Evolutionary conservation across 2,888 invertebrate genomes (phyloP), one percentile per base, ranked within the genome.

Genomic region (Drosophila cyrtoloma): DNA sequence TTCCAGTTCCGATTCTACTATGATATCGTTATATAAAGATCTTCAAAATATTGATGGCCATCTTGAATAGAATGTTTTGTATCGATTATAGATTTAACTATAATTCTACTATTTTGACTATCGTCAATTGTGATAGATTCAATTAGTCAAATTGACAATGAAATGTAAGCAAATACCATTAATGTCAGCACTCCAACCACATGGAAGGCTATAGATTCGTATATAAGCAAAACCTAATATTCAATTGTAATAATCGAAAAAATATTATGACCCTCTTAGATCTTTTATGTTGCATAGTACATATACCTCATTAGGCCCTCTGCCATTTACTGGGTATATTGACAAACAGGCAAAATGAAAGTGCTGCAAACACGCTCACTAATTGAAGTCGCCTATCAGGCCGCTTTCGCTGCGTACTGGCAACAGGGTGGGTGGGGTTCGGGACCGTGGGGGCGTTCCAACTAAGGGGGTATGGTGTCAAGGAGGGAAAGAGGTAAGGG

Each of bases 331-430:
- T 57, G 78, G 68, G 72, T 81, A 69, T 58, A 32, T 32, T 44
- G 26, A 39, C 16, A 51, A 19, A n/a, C 37, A 19, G 58, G 47
- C 53, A 51, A 47, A 55, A 60, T 50, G 42, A 39, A 53, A 80
- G 57, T 58, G 78, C 60, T 60, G 60, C 75, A 53, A 64, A 72
- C 44, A 47, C 50, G 53, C 42, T 63, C 70, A 70, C 78, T 79
- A 81, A 79, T 79, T 81, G 78, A 79, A 67, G 79, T 56, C 26
- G 82, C 50, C 70, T 42, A 59, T 63, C 68, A 71, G 67, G 56
- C 61, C 63, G 42, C 52, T 51, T 35, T 37, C 2, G 63, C 10
- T 28, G 39, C 19, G 39, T 30, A 22, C 19, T 62, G 42, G 22
- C 62, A 32, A 51, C 51, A 9, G 33, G 2, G 33, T 28, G 33